A percentile compares a stretch with the other conserved stretches of the same genome.
These are phyloP conservation scores for Cebidichthys violaceus DNA, from an alignment of 2,113 vertebrate species.

Conservation along the genomic window DNA sequence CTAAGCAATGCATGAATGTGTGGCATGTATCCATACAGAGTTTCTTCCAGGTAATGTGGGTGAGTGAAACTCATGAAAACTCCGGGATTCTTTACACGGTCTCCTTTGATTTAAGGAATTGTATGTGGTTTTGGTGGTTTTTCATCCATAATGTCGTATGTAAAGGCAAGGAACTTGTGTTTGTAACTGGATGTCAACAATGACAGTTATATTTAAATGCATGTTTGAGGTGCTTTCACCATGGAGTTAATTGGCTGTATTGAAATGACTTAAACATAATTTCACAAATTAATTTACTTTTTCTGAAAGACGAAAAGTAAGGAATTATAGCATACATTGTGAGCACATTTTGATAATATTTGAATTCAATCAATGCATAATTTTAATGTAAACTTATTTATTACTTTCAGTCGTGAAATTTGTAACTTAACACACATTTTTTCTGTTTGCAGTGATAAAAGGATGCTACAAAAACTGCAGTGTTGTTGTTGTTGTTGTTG, in stretches of 20 bases:
- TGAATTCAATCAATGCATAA: background rate
- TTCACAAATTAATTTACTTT: background rate
- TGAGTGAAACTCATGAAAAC: conserved; percentile 9
- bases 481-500: too few species aligned
- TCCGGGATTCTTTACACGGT: conserved; percentile 10
- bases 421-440: background rate
- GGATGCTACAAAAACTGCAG: background rate
- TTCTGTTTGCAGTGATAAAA: background rate
- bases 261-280: background rate
- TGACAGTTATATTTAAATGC: background rate
- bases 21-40: conserved; percentile 52
- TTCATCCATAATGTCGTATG: background rate
- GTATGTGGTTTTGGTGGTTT: conserved; percentile 6
- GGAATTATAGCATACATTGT: background rate
- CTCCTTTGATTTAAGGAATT: conserved; percentile 16
- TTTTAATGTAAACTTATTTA: background rate
- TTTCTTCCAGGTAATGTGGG: conserved; percentile 14
- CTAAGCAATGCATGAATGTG: conserved; percentile 54
- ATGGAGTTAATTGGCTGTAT: background rate
- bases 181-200: background rate
- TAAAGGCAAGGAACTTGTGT: background rate
- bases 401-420: background rate
- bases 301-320: background rate
- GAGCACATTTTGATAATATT: background rate
- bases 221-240: background rate